These are phyloP conservation scores for Dipodomys merriami DNA, from an alignment of 2,113 vertebrate species.

Conservation along the genomic window DNA sequence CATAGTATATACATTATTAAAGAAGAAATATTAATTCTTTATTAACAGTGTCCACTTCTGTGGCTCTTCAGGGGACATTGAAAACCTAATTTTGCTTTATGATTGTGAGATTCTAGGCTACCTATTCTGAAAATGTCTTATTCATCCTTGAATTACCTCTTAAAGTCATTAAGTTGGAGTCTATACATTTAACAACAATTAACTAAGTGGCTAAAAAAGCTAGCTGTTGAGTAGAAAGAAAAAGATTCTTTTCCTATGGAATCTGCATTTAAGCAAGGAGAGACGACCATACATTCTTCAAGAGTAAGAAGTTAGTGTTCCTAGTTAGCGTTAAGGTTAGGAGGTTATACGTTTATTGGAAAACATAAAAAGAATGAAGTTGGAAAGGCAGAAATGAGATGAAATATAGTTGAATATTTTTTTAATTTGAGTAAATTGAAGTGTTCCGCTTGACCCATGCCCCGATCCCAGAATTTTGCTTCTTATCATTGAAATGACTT, in stretches of 20 bases:
- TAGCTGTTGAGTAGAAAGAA: neutral
- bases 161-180: neutral
- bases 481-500: no score
- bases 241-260: neutral
- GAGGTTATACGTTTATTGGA: neutral
- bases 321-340: neutral
- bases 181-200: neutral
- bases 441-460: neutral
- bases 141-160: conserved; percentile 43
- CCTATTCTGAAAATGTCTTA: conserved; percentile 29
- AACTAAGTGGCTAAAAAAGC: neutral
- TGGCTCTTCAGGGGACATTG: neutral
- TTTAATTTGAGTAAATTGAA: conserved; percentile 37
- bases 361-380: neutral
- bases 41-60: neutral
- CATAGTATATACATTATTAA: neutral
- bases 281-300: neutral
- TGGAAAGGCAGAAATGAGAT: neutral
- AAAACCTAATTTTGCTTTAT: neutral
- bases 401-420: conserved; percentile 4
- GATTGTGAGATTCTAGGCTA: neutral
- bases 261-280: neutral
- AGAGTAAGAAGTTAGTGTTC: neutral
- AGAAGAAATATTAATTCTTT: neutral
- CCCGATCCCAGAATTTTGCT: no score